Percentiles rank a stretch among this genome's conserved stretches.
Conservation (phyloP, 2,888 invertebrate species). For the Cotesia congregata region DNA sequence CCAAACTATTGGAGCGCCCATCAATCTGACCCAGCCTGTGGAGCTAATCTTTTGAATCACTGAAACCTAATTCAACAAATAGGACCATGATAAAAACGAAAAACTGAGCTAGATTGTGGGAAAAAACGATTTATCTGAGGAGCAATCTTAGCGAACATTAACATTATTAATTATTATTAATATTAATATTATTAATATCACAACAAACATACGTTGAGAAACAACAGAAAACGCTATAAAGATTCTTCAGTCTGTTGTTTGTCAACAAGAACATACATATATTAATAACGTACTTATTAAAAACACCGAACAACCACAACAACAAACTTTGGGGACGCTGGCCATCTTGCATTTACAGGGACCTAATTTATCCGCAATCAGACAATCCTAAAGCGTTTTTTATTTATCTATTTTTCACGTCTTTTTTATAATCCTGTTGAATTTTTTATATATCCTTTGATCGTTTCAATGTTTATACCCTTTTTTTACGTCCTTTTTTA, state of each 20-base stretch:
- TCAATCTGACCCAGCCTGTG: no score
- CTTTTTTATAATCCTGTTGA: constrained; percentile 60
- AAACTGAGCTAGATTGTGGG: no score
- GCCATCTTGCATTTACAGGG: constrained; percentile 70
- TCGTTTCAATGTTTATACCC: constrained; percentile 74
- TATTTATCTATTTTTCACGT: constrained; percentile 52
- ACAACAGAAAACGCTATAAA: no score
- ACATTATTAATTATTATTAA: constrained; percentile 36
- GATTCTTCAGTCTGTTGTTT: not conserved
- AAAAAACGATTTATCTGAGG: no score
- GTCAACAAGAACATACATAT: constrained; percentile 47
- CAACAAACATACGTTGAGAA: constrained; percentile 14
- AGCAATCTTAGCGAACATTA: not conserved
- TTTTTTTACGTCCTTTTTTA: constrained; percentile 70
- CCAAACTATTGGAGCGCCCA: no score
- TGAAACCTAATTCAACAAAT: no score
- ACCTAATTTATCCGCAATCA: constrained; percentile 69
- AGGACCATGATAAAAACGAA: no score
- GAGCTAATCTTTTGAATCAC: not conserved
- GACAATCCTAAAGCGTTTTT: constrained; percentile 70
- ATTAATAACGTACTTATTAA: constrained; percentile 57
- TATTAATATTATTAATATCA: constrained; percentile 44
- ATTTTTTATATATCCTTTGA: constrained; percentile 68
- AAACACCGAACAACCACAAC: constrained; percentile 50
- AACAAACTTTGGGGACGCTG: constrained; percentile 68